phyloP scores from a whole-genome alignment of 2,113 vertebrate species.

The Arizona elegans region DNA sequence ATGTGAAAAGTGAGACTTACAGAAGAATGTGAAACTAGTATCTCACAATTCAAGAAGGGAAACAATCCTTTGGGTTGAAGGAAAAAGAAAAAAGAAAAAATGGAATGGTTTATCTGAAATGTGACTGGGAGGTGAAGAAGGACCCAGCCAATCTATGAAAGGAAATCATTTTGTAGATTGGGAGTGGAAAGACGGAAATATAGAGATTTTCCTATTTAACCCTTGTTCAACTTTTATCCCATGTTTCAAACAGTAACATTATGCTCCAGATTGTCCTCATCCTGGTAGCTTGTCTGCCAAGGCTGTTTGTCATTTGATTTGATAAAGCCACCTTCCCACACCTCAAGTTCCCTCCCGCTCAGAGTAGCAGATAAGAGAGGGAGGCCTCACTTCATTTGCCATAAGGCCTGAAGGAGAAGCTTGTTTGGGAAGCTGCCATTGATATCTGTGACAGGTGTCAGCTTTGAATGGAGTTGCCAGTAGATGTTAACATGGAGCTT shows the following conservation, averaged over 20 bases:
- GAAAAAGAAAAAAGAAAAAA: not conserved
- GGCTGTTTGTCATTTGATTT: slow-evolving; percentile 63
- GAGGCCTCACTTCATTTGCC: slow-evolving; percentile 54
- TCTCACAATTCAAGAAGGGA: not conserved
- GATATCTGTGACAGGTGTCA: slow-evolving; percentile 74
- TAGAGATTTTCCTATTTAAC: not conserved
- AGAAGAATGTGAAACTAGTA: not conserved
- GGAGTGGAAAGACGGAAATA: not conserved
- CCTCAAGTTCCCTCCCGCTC: slow-evolving; percentile 62
- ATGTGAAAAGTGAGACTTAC: not conserved
- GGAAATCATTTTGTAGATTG: not conserved
- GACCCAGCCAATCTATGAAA: not conserved
- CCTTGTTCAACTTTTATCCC: fast-evolving
- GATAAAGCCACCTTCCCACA: slow-evolving; percentile 65
- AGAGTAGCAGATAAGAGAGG: slow-evolving; percentile 52
- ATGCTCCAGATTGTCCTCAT: slow-evolving; percentile 27
- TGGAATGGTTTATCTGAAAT: not conserved
- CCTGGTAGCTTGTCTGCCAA: slow-evolving; percentile 54
- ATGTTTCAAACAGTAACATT: not conserved
- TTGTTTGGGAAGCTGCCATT: slow-evolving; percentile 66
- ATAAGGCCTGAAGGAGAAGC: slow-evolving; percentile 36
- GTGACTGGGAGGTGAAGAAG: not conserved
- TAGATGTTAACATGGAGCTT: slow-evolving; percentile 63
- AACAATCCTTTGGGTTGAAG: not conserved
- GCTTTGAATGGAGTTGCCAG: slow-evolving; percentile 56